Conservation (phyloP, 2,113 vertebrate species). For the Peromyscus maniculatus region DNA sequence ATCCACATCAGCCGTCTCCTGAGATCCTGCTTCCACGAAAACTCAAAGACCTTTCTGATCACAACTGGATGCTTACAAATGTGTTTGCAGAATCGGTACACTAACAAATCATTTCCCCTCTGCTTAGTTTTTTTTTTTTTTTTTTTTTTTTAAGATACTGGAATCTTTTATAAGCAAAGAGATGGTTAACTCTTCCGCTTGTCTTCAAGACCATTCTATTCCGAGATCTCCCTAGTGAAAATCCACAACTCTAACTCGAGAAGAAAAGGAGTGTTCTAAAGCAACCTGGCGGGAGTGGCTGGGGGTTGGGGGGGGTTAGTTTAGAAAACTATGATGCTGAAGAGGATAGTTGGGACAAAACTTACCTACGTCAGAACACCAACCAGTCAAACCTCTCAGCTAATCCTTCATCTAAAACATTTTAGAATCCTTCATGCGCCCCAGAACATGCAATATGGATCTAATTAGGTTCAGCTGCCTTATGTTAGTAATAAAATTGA, state of each 20-base stretch:
- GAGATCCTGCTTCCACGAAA: not conserved
- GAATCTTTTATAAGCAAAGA: constrained; percentile 56
- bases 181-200: not conserved
- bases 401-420: constrained; percentile 35
- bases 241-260: constrained; percentile 6
- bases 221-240: not conserved
- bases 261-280: not conserved
- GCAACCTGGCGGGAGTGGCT: not conserved
- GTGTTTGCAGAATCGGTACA: not conserved
- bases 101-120: not conserved
- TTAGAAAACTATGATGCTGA: not conserved
- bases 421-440: constrained; percentile 40
- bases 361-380: not conserved
- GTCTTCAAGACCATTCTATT: constrained; percentile 17
- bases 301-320: not conserved
- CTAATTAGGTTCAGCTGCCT: constrained; percentile 83
- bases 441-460: constrained; percentile 80
- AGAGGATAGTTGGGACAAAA: not conserved
- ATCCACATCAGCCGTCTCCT: not conserved
- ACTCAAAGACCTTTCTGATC: not conserved
- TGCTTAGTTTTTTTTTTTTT: not conserved
- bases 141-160: not conserved
- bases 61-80: not conserved
- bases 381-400: not conserved
- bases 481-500: constrained; percentile 66